Evolutionary conservation across 2,888 invertebrate species (phyloP).

Genomic region (Chalcis sispes): DNA sequence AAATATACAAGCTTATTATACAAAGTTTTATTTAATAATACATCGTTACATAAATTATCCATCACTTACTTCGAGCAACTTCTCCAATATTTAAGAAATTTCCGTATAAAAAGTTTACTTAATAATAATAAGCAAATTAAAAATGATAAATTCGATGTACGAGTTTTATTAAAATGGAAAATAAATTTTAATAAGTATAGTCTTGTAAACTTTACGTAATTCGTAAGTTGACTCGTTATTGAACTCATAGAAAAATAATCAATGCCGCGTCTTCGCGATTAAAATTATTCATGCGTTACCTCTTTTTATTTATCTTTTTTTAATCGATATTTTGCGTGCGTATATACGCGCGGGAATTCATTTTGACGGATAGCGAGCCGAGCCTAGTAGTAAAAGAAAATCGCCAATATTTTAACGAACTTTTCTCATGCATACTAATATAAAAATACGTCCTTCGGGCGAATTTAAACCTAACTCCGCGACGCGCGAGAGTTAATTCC

Average conservation of each 20-base stretch:
- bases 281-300: not conserved
- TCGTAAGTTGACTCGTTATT: too few species aligned
- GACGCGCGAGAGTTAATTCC: not conserved
- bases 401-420: constrained; percentile 53
- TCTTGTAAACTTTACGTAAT: too few species aligned
- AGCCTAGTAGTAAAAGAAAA: not conserved
- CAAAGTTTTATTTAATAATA: not conserved
- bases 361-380: not conserved
- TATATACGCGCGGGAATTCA: not conserved
- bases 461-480: constrained; percentile 13
- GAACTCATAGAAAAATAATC: too few species aligned
- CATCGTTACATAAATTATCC: not conserved
- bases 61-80: not conserved
- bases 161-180: not conserved
- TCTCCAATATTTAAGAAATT: not conserved
- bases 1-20: not conserved
- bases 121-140: too few species aligned
- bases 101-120: not conserved
- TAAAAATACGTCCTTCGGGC: constrained; percentile 27
- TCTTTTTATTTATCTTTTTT: not conserved
- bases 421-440: constrained; percentile 68
- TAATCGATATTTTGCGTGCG: constrained; percentile 9
- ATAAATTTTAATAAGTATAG: not conserved
- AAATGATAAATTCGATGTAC: not conserved
- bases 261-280: too few species aligned